Conservation (phyloP, 2,797 vertebrate genomes). For the Muraenolepis orangiensis region DNA sequence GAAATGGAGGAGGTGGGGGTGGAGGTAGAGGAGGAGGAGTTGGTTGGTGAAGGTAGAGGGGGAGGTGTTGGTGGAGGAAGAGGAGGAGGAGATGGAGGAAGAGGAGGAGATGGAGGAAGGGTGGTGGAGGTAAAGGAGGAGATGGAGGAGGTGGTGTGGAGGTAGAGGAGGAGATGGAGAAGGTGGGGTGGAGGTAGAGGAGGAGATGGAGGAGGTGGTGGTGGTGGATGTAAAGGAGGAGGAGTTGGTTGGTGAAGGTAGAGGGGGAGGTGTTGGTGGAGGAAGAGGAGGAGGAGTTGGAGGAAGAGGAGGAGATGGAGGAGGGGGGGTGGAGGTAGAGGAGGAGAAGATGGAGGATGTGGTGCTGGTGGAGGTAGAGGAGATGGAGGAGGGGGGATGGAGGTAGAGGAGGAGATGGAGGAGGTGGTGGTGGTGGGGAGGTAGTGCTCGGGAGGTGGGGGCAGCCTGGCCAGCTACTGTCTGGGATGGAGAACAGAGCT, state of each 20-base stretch:
- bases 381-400: neutral
- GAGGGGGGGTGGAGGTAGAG: neutral
- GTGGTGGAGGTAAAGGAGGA: neutral
- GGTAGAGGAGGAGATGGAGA: too few species aligned
- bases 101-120: conserved; percentile 53
- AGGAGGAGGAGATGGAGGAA: conserved; percentile 56
- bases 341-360: neutral
- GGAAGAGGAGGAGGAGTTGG: neutral
- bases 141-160: too few species aligned
- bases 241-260: too few species aligned
- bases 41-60: too few species aligned
- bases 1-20: neutral
- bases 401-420: conserved; percentile 36
- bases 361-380: neutral
- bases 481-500: conserved; percentile 72
- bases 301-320: too few species aligned
- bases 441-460: neutral
- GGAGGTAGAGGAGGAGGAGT: neutral
- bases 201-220: too few species aligned
- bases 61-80: neutral
- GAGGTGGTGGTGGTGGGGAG: conserved; percentile 58
- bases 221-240: too few species aligned
- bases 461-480: conserved; percentile 60
- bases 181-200: too few species aligned
- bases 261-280: neutral